Percentiles rank a stretch among this genome's conserved stretches.
phyloP scores from a whole-genome alignment of 2,113 vertebrate species.

The Gallinago jamesoni region DNA sequence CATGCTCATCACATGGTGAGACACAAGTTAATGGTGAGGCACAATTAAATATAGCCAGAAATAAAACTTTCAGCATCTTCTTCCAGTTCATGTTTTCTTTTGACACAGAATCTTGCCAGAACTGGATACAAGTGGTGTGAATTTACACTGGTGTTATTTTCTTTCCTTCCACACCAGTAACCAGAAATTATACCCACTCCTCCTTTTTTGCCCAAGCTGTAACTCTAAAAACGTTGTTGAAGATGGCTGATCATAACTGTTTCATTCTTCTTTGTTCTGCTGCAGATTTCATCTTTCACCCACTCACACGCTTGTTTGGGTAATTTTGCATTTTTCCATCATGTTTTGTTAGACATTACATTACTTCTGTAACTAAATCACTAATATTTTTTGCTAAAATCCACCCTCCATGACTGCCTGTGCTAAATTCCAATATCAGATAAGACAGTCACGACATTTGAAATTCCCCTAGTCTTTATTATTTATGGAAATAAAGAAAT shows the following conservation, averaged over 20 bases:
- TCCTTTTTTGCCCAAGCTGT: background rate
- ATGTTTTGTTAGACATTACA: background rate
- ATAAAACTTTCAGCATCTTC: background rate
- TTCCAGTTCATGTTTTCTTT: background rate
- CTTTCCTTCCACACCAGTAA: background rate
- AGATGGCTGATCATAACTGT: background rate
- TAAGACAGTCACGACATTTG: background rate
- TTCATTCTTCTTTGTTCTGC: background rate
- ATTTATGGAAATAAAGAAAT: background rate
- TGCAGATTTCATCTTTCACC: background rate
- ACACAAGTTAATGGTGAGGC: background rate
- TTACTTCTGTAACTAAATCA: background rate
- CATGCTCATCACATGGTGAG: background rate
- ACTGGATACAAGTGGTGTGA: background rate
- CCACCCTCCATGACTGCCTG: background rate
- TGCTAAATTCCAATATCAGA: background rate
- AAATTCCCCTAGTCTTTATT: background rate
- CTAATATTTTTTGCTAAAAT: background rate
- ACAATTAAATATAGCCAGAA: background rate
- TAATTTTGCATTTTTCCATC: background rate
- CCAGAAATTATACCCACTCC: background rate
- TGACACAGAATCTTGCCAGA: background rate
- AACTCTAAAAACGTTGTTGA: background rate
- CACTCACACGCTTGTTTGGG: background rate
- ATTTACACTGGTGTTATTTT: background rate